Conservation (phyloP, 1,140 invertebrate genomes). For the Nebria ingens region DNA sequence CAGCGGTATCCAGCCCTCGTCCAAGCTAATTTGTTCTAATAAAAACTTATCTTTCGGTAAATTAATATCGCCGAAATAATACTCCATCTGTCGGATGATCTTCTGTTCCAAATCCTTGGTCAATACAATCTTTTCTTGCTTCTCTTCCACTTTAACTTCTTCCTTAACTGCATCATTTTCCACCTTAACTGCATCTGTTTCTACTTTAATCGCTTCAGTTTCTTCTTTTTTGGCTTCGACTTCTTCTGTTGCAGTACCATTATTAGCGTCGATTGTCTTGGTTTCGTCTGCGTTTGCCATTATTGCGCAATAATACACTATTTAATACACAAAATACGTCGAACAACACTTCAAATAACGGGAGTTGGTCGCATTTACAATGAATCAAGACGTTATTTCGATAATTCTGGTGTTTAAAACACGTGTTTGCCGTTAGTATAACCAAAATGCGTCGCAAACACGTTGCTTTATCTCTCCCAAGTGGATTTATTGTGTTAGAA, state of each 20-base stretch:
- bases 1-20: conserved; percentile 85
- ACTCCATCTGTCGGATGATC: conserved; percentile 53
- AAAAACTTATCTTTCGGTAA: conserved; percentile 84
- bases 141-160: not conserved
- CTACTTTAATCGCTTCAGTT: no score
- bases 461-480: no score
- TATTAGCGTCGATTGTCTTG: not conserved
- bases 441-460: no score
- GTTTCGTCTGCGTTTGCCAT: conserved; percentile 4
- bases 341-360: no score
- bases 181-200: not conserved
- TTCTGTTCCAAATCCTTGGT: conserved; percentile 40
- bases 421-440: no score
- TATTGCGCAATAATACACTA: no score
- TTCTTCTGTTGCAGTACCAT: conserved; percentile 3
- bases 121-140: conserved; percentile 13
- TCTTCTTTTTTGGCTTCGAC: no score
- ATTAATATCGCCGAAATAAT: conserved; percentile 76
- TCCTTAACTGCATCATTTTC: not conserved
- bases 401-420: no score
- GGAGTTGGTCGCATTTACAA: no score
- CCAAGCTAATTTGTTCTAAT: conserved; percentile 66
- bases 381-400: no score
- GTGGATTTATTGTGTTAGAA: no score
- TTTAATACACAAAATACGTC: no score